Conservation (phyloP, 2,888 invertebrate species). For the Cheilosia vernalis region DNA sequence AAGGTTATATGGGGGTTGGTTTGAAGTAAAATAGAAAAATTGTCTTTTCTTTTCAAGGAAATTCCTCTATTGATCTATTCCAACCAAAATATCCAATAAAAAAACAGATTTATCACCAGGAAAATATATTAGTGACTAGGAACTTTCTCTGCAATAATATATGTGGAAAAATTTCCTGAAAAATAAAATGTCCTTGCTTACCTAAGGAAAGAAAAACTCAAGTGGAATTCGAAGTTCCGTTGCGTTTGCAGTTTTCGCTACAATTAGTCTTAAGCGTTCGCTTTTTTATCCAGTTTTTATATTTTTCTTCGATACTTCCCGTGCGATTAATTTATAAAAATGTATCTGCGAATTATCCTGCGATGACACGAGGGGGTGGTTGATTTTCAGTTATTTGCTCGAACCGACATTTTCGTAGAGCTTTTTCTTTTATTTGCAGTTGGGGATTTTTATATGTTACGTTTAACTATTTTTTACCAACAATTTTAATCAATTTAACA, state of each 20-base stretch:
- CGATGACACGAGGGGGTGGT: conserved; percentile 55
- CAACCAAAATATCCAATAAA: neutral
- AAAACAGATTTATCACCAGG: conserved; percentile 9
- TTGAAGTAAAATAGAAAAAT: neutral
- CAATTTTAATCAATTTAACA: conserved; percentile 35
- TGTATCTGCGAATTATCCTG: conserved; percentile 69
- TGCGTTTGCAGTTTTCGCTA: conserved; percentile 28
- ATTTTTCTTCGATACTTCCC: conserved; percentile 22
- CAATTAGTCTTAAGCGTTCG: conserved; percentile 20
- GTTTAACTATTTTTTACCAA: neutral
- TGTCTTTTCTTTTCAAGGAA: conserved; percentile 34
- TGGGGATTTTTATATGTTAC: conserved; percentile 8
- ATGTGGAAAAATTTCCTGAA: conserved; percentile 8
- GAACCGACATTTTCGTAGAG: conserved; percentile 70
- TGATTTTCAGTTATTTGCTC: conserved; percentile 67
- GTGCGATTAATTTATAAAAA: conserved; percentile 24
- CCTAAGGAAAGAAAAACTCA: conserved; percentile 59
- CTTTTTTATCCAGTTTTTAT: conserved; percentile 40
- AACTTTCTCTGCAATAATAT: neutral
- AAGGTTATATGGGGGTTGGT: conserved; percentile 61
- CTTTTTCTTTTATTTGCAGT: conserved; percentile 39
- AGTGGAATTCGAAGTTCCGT: conserved; percentile 55
- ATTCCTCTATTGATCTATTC: conserved; percentile 49
- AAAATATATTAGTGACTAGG: neutral
- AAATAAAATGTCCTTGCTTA: conserved; percentile 58